Evolutionary conservation across 2,888 invertebrate genomes (phyloP).

Genomic region (Heliconius erato): DNA sequence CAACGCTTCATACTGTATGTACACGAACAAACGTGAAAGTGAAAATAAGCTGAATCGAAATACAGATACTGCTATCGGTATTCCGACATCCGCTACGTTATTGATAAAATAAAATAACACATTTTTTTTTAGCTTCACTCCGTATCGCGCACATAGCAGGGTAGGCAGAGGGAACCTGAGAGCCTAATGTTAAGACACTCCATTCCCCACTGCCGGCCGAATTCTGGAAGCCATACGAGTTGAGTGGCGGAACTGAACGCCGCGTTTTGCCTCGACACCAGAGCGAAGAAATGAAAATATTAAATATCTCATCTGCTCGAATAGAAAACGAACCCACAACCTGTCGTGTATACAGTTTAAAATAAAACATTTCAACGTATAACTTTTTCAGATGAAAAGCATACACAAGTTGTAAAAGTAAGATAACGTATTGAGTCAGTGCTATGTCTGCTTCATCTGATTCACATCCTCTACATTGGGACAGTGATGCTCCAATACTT

Average conservation of each 20-base stretch:
- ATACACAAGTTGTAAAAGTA: slow-evolving; percentile 68
- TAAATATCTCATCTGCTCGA: too few relatives aligned
- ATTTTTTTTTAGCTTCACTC: slow-evolving; percentile 9
- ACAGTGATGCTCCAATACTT: slow-evolving; percentile 64
- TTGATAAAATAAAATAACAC: slow-evolving; percentile 71
- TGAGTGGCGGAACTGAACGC: too few relatives aligned
- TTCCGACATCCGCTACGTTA: slow-evolving; percentile 67
- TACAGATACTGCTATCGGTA: slow-evolving; percentile 66
- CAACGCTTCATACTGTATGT: slow-evolving; percentile 50
- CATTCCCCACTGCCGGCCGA: too few relatives aligned
- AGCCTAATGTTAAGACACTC: too few relatives aligned
- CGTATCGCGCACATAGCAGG: too few relatives aligned
- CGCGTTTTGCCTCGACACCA: too few relatives aligned
- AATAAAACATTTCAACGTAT: slow-evolving; percentile 56
- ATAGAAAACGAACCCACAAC: too few relatives aligned
- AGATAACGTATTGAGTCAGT: slow-evolving; percentile 73
- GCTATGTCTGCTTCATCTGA: slow-evolving; percentile 70
- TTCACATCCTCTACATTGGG: slow-evolving; percentile 73
- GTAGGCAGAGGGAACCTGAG: too few relatives aligned
- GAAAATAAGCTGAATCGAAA: slow-evolving; percentile 49
- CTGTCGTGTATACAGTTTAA: too few relatives aligned
- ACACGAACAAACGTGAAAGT: slow-evolving; percentile 45
- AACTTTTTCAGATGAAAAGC: slow-evolving; percentile 58
- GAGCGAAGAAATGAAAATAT: too few relatives aligned
- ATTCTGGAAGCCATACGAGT: too few relatives aligned